A percentile compares a stretch with the other conserved stretches of the same genome.
Evolutionary conservation across 2,113 vertebrate species (phyloP).

Genomic region (Vidua macroura): DNA sequence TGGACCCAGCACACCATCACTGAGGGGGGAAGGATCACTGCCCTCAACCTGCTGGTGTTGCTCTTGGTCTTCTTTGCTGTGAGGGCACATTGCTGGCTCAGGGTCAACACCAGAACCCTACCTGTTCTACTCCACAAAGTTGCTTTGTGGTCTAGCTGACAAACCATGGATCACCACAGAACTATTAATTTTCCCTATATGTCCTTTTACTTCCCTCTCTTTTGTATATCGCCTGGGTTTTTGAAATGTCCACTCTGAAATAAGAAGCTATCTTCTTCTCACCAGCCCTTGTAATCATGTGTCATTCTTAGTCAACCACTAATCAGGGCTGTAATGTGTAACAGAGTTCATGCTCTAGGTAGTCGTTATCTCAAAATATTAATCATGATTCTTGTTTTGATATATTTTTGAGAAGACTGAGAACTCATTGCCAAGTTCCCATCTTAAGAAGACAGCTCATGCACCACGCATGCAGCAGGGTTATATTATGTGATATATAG

Average conservation of each 20-base stretch:
- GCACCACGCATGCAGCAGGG: background rate
- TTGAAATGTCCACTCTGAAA: background rate
- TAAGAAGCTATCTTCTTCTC: background rate
- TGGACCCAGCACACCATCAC: too few species aligned
- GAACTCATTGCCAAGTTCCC: background rate
- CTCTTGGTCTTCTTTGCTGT: fast-evolving
- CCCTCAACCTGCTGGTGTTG: background rate
- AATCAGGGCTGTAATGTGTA: background rate
- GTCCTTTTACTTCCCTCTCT: background rate
- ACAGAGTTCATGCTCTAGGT: background rate
- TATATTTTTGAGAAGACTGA: background rate
- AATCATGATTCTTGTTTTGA: background rate
- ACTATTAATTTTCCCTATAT: fast-evolving
- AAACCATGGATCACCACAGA: background rate
- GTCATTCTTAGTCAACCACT: background rate
- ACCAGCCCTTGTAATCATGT: background rate
- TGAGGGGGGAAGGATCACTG: background rate
- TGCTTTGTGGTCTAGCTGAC: background rate
- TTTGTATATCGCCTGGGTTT: fast-evolving
- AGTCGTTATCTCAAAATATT: background rate
- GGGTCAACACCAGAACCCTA: background rate
- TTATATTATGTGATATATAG: background rate
- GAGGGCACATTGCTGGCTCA: background rate
- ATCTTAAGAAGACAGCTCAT: background rate
- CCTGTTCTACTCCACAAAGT: background rate